A percentile compares a stretch with the other conserved stretches of the same genome.
Conservation (phyloP, 1,140 invertebrate genomes). For the Ridgeia piscesae region DNA sequence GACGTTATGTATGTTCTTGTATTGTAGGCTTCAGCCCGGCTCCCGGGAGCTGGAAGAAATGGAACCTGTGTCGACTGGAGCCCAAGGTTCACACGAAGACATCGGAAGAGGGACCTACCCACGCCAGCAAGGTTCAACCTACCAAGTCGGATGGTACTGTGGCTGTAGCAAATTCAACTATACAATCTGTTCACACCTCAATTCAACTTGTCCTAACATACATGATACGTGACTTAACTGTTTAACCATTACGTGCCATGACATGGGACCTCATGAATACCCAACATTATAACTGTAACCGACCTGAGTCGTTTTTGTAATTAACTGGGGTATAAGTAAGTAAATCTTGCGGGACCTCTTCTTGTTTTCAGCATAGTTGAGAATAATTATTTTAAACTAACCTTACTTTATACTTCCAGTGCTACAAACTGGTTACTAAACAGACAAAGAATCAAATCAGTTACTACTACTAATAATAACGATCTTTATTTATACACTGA, state of each 20-base stretch:
- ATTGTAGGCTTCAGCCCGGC: constrained; percentile 43
- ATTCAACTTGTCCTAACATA: background rate
- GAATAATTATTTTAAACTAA: no score
- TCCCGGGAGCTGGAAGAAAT: constrained; percentile 38
- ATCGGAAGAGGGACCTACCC: background rate
- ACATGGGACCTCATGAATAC: background rate
- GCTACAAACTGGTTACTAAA: no score
- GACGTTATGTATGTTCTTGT: background rate
- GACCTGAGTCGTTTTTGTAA: no score
- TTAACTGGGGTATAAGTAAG: no score
- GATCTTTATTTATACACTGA: no score
- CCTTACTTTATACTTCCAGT: no score
- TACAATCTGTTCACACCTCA: background rate
- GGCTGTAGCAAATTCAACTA: background rate
- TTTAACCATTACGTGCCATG: no score
- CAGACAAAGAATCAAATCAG: no score
- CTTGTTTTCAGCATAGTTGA: no score
- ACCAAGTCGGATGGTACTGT: background rate
- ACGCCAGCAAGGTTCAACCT: background rate
- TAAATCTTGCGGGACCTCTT: no score
- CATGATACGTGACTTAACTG: background rate
- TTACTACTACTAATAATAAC: no score
- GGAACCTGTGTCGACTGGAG: constrained; percentile 43
- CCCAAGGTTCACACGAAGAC: constrained; percentile 28
- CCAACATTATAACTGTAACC: no score